phyloP scores from a whole-genome alignment of 1,140 invertebrate species.

The Bicyclus anynana region DNA sequence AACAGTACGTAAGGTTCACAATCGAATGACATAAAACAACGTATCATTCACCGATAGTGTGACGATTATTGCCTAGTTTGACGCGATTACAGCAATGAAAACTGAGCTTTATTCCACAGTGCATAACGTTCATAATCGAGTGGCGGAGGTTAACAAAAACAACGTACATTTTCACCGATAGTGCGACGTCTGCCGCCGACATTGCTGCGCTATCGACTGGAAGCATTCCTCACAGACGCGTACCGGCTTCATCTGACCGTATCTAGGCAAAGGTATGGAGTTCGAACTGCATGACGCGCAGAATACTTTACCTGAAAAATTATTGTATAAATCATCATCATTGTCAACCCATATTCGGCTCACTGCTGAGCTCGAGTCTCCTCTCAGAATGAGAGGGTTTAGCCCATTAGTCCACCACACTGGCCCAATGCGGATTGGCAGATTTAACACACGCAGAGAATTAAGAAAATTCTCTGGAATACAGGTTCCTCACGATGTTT shows the following conservation, averaged over 20 bases:
- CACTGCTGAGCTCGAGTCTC: no score
- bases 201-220: constrained; percentile 27
- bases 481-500: no score
- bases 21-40: neutral
- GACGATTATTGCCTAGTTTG: no score
- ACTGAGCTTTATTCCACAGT: neutral
- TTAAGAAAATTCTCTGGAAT: no score
- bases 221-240: constrained; percentile 97
- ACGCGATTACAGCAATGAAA: neutral
- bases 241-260: constrained; percentile 93
- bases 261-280: constrained; percentile 94
- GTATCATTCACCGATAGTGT: no score
- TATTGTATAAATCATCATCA: no score
- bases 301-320: constrained; percentile 86
- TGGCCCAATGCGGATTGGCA: no score
- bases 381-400: no score
- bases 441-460: no score
- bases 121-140: neutral
- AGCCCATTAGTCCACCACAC: no score
- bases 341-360: no score
- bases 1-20: neutral
- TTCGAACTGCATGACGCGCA: constrained; percentile 96
- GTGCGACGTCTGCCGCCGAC: constrained; percentile 24
- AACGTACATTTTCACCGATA: constrained; percentile 40
- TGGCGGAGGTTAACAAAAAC: neutral